Conservation (phyloP, 2,888 invertebrate genomes). For the Lysandra coridon region DNA sequence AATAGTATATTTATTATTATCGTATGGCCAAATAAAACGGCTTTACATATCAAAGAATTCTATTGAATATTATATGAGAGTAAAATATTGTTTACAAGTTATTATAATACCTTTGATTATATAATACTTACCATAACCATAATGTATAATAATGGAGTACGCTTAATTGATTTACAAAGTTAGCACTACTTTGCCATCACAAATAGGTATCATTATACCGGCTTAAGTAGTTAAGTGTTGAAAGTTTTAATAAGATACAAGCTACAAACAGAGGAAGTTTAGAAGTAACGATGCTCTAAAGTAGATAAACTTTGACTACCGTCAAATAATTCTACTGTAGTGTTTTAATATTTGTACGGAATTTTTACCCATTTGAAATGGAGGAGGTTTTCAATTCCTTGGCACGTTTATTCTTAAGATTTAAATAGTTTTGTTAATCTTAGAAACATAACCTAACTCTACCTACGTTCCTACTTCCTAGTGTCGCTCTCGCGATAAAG, state of each 20-base stretch:
- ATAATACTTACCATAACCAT: not conserved
- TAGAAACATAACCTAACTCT: too few relatives aligned
- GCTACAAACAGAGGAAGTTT: slow-evolving; percentile 3
- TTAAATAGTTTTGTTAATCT: too few relatives aligned
- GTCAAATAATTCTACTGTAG: not conserved
- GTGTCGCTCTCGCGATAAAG: too few relatives aligned
- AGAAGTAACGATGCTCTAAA: slow-evolving; percentile 6
- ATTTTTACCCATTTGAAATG: not conserved
- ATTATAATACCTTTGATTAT: not conserved
- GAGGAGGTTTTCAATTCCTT: too few relatives aligned
- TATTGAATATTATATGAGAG: too few relatives aligned
- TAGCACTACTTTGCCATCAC: not conserved
- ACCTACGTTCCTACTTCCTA: too few relatives aligned
- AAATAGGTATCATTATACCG: slow-evolving; percentile 16
- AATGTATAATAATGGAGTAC: not conserved
- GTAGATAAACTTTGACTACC: slow-evolving; percentile 11
- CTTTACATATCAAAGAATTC: too few relatives aligned
- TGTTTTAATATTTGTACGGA: not conserved
- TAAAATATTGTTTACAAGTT: not conserved
- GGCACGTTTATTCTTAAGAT: not conserved
- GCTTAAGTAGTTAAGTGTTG: slow-evolving; percentile 18
- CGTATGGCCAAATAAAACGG: too few relatives aligned
- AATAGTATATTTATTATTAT: too few relatives aligned
- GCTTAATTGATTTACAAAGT: slow-evolving; percentile 4
- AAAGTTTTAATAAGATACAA: slow-evolving; percentile 21